Percentiles rank a stretch among this genome's conserved stretches.
These are phyloP conservation scores for Volucella inflata DNA, from an alignment of 2,888 invertebrate species.

Conservation along the genomic window DNA sequence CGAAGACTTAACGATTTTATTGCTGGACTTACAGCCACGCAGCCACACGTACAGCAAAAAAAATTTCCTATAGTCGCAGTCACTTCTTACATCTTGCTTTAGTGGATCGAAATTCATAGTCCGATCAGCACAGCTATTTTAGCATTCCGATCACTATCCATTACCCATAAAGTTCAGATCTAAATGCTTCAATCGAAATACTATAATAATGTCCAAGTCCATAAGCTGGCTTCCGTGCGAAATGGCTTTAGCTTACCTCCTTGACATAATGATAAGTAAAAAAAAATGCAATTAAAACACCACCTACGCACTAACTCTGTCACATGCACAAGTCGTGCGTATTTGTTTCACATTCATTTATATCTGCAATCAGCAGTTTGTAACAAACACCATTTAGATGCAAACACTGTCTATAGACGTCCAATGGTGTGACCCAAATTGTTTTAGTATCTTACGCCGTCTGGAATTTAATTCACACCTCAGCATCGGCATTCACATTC, in stretches of 20 bases:
- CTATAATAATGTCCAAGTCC: too few relatives aligned
- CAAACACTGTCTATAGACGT: slow-evolving; percentile 29
- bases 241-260: slow-evolving; percentile 26
- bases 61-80: too few relatives aligned
- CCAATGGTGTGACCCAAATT: slow-evolving; percentile 68
- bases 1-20: too few relatives aligned
- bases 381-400: slow-evolving; percentile 25
- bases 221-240: too few relatives aligned
- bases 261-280: slow-evolving; percentile 63
- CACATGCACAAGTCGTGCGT: slow-evolving; percentile 29
- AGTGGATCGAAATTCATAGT: too few relatives aligned
- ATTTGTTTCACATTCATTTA: slow-evolving; percentile 8
- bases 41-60: too few relatives aligned
- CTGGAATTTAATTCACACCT: slow-evolving; percentile 73
- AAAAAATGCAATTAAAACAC: slow-evolving; percentile 67
- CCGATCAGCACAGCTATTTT: too few relatives aligned
- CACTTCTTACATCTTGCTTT: too few relatives aligned
- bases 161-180: too few relatives aligned
- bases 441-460: slow-evolving; percentile 46
- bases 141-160: too few relatives aligned
- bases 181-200: too few relatives aligned
- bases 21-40: too few relatives aligned
- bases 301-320: slow-evolving; percentile 60
- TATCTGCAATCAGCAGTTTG: slow-evolving; percentile 20
- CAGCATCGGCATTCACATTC: slow-evolving; percentile 25